These are phyloP conservation scores for Artemia franciscana DNA, from an alignment of 1,140 invertebrate genomes.

Conservation along the genomic window DNA sequence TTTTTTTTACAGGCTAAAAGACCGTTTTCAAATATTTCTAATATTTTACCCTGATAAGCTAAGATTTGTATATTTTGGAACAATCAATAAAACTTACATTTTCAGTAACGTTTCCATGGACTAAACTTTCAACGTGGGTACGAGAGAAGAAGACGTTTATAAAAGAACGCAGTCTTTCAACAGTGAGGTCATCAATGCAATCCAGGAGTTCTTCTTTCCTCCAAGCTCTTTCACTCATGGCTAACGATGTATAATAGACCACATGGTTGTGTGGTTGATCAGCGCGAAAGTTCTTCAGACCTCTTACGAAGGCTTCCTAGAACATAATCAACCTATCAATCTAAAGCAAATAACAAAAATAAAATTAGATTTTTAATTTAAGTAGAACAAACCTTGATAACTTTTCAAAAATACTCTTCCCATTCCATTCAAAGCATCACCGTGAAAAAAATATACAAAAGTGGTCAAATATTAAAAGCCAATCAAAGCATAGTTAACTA, in stretches of 20 bases:
- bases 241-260: slow-evolving; percentile 60
- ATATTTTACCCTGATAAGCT: no score
- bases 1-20: no score
- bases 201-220: slow-evolving; percentile 61
- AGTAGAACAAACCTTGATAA: no score
- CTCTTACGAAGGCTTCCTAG: background rate
- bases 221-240: slow-evolving; percentile 67
- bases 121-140: slow-evolving; percentile 55
- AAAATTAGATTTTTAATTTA: no score
- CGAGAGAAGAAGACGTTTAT: slow-evolving; percentile 46
- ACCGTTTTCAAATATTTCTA: no score
- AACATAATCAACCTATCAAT: background rate
- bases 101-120: slow-evolving; percentile 59
- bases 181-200: slow-evolving; percentile 43
- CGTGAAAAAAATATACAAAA: no score
- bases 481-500: no score
- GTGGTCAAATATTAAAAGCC: no score
- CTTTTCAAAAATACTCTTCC: no score
- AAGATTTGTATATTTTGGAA: no score
- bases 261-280: slow-evolving; percentile 84
- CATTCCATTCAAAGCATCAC: no score
- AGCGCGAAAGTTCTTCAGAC: slow-evolving; percentile 22
- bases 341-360: no score
- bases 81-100: slow-evolving; percentile 18
- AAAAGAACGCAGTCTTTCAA: slow-evolving; percentile 44